Base-by-base conservation (phyloP, 64 coral and sea anemone genomes). In the Porites lutea region DNA sequence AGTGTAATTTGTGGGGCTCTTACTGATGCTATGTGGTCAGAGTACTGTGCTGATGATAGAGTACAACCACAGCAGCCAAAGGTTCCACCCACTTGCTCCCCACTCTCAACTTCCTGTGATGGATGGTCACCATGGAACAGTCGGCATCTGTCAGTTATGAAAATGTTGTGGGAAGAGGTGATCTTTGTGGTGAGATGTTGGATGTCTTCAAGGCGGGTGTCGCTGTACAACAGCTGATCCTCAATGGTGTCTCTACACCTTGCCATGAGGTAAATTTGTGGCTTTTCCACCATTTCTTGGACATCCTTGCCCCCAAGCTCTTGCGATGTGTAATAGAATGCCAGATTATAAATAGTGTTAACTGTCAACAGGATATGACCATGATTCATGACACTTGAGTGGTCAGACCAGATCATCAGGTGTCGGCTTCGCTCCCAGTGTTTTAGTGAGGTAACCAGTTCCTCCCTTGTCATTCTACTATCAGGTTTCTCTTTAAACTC, bases 41-140 rank as follows among this genome's bases (percentile, higher is more conserved):
- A 3, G n/a, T 79, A 79, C 6, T 37, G 20, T 79, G 53, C n/a
- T 77, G 75, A 77, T 58, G 53, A 3, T 16, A 14, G 3, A 22
- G 78, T 68, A 66, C 78, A 91, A 44, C 57, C 54, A 52, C 79
- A 92, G 19, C 89, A 91, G 5, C 71, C 57, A 92, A n/a, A 92
- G 49, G 86, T n/a, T 16, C 82, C 74, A 21, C 89, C 78, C 8
- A 62, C 18, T 69, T 92, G 82, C 27, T 91, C 65, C 6, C 89
- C 89, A 91, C 21, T 74, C 64, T 91, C 89, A 74, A 83, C 65
- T 65, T 62, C 82, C 20, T 85, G 55, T 76, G 66, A 21, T 48
- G 80, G 90, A 66, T 77, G 90, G 79, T 92, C 90, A 18, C 67
- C 79, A 92, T 92, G 80, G 7, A 92, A 86, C 46, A 73, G 8